A percentile compares a stretch with the other conserved stretches of the same genome.
Conservation (phyloP, 1,140 invertebrate species). For the Apis florea region DNA sequence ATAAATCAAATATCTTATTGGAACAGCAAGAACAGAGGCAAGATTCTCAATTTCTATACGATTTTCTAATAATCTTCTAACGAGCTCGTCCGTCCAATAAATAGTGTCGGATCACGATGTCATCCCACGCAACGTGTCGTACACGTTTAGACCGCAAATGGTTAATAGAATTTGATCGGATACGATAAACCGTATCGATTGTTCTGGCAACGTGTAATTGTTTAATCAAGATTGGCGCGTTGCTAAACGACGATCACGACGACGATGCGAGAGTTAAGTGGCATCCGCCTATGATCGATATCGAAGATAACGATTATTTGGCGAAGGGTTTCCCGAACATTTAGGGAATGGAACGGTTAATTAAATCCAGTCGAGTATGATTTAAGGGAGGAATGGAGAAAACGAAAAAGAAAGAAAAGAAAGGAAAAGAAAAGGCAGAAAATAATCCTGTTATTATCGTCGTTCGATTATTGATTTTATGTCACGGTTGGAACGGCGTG, state of each 20-base stretch:
- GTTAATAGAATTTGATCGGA: background rate
- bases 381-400: background rate
- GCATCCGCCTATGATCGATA: background rate
- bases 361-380: background rate
- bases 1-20: no score
- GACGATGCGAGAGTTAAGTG: background rate
- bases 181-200: background rate
- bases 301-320: background rate
- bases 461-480: background rate
- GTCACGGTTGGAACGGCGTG: conserved; percentile 4
- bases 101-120: background rate
- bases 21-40: no score
- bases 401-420: no score
- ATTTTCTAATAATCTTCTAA: no score
- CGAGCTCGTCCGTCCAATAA: background rate
- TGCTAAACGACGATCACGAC: background rate
- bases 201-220: background rate
- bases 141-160: background rate
- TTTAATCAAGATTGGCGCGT: background rate
- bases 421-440: no score
- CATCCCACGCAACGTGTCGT: no score
- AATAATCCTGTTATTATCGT: background rate
- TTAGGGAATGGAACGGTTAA: conserved; percentile 13
- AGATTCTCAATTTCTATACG: background rate
- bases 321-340: conserved; percentile 9